Evolutionary conservation across 1,140 invertebrate genomes (phyloP).

Genomic region (Chironomus tepperi): DNA sequence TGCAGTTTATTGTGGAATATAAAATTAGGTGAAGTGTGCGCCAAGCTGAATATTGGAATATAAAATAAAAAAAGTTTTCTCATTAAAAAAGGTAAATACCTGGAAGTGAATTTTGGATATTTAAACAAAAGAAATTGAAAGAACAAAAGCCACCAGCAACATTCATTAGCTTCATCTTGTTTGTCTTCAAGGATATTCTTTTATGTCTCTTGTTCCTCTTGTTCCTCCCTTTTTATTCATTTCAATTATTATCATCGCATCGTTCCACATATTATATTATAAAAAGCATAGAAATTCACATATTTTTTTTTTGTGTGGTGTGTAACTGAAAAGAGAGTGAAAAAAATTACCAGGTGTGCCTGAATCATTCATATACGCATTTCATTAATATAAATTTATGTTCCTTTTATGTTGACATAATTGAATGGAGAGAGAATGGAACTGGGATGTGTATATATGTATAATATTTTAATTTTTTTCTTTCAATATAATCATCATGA

Average conservation of each 20-base stretch:
- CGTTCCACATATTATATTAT: not conserved
- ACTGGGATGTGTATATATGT: too few relatives aligned
- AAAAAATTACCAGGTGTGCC: conserved; percentile 20
- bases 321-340: not conserved
- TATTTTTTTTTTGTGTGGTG: not conserved
- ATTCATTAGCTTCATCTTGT: not conserved
- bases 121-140: too few relatives aligned
- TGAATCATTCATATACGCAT: conserved; percentile 10
- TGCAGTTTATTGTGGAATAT: not conserved
- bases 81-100: not conserved
- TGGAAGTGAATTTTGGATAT: too few relatives aligned
- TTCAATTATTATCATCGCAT: conserved; percentile 7
- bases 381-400: conserved; percentile 23
- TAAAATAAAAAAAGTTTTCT: not conserved
- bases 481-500: too few relatives aligned
- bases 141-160: too few relatives aligned
- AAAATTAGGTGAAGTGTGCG: not conserved
- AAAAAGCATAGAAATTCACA: not conserved
- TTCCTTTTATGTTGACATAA: conserved; percentile 16
- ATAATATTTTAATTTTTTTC: too few relatives aligned
- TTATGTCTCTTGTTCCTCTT: not conserved
- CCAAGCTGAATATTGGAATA: not conserved
- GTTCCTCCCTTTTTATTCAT: not conserved
- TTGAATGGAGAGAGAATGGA: not conserved
- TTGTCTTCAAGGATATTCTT: not conserved